Percentiles rank a stretch among this genome's conserved stretches.
These are phyloP conservation scores for Drosophila obscura DNA, from an alignment of 1,140 invertebrate genomes.

Conservation along the genomic window DNA sequence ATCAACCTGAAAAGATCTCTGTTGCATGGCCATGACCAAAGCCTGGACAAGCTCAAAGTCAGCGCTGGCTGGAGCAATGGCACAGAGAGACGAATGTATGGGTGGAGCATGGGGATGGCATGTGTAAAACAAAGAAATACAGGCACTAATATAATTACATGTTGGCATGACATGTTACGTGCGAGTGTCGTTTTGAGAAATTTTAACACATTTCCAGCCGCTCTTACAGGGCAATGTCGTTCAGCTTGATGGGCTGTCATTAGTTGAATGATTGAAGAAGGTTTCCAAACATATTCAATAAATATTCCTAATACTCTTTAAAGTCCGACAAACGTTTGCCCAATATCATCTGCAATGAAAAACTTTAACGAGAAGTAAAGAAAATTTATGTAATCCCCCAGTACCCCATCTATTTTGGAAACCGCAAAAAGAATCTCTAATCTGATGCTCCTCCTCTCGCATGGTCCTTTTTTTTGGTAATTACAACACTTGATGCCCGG, in stretches of 20 bases:
- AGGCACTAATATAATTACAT: constrained; percentile 76
- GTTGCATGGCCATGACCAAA: constrained; percentile 46
- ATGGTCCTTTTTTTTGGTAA: constrained; percentile 44
- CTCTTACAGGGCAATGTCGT: background rate
- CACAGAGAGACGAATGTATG: background rate
- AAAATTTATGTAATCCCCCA: background rate
- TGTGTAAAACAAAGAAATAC: constrained; percentile 64
- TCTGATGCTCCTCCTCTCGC: background rate
- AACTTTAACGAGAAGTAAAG: background rate
- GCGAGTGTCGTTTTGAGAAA: constrained; percentile 63
- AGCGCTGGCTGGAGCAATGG: background rate
- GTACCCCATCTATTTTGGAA: background rate
- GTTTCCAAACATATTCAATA: background rate
- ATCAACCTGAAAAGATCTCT: constrained; percentile 62
- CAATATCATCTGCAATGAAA: too few species aligned
- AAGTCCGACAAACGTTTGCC: background rate
- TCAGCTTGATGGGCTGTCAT: constrained; percentile 7
- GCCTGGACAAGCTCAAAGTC: constrained; percentile 27
- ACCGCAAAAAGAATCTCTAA: constrained; percentile 34
- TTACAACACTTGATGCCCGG: constrained; percentile 57
- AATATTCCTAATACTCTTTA: background rate
- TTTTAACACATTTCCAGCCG: constrained; percentile 57
- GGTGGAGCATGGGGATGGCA: constrained; percentile 3
- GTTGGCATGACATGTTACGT: constrained; percentile 78
- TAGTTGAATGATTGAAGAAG: background rate